Evolutionary conservation across 1,140 invertebrate species (phyloP).

Genomic region (Dryas iulia): DNA sequence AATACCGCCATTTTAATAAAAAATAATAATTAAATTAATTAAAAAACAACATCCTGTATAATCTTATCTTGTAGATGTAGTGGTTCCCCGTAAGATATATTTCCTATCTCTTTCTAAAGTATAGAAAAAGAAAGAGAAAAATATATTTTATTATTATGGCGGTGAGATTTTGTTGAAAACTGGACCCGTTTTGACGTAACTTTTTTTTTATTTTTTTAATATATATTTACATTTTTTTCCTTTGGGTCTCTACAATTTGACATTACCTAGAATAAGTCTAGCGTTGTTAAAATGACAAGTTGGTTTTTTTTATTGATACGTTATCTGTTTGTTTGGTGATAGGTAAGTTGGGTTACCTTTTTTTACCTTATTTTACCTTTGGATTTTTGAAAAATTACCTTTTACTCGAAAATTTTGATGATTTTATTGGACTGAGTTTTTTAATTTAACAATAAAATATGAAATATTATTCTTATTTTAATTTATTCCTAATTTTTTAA

Average conservation of each 20-base stretch:
- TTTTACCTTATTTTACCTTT: background rate
- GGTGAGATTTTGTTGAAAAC: constrained; percentile 23
- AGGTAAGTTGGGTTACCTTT: background rate
- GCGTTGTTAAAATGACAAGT: constrained; percentile 78
- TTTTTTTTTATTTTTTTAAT: constrained; percentile 46
- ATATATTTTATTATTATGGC: constrained; percentile 22
- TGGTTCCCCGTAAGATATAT: background rate
- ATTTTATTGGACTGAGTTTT: background rate
- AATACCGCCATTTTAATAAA: constrained; percentile 16
- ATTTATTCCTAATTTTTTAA: background rate
- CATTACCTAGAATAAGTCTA: constrained; percentile 75
- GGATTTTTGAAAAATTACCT: no score
- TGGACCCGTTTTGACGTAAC: constrained; percentile 23
- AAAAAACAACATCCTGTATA: background rate
- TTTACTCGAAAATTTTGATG: no score
- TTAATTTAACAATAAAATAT: background rate
- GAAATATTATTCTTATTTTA: background rate
- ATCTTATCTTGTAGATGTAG: background rate
- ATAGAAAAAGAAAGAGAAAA: background rate
- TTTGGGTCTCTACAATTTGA: constrained; percentile 62
- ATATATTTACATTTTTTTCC: constrained; percentile 38
- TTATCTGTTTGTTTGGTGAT: background rate
- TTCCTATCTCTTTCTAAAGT: background rate
- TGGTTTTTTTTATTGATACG: constrained; percentile 45
- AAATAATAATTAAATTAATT: background rate